Conservation (phyloP, 1,140 invertebrate species). For the Hesperophylax magnus region DNA sequence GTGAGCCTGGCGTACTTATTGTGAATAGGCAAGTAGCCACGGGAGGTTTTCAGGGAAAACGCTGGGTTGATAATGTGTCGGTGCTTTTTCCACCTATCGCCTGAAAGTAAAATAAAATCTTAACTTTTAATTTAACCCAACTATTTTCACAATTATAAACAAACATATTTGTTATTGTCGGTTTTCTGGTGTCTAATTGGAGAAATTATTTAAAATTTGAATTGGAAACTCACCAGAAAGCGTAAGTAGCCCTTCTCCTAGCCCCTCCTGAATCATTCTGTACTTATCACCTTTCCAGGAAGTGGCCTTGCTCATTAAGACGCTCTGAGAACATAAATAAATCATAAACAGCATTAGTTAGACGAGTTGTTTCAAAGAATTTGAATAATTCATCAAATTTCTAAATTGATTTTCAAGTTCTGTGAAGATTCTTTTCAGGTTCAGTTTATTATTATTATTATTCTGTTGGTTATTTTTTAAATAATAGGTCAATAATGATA, state of each 20-base stretch:
- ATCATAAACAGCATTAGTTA: background rate
- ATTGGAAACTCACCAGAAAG: background rate
- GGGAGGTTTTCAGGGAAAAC: background rate
- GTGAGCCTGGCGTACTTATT: background rate
- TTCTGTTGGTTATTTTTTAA: too few species aligned
- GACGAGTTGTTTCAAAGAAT: too few species aligned
- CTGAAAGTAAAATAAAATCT: slow-evolving; percentile 1
- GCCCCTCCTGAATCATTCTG: background rate
- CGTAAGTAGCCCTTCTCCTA: background rate
- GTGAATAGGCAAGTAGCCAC: background rate
- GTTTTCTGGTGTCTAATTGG: too few species aligned
- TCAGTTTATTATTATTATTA: too few species aligned
- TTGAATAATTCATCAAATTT: too few species aligned
- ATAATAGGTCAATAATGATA: too few species aligned
- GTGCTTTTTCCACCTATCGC: slow-evolving; percentile 3
- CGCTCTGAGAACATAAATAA: background rate
- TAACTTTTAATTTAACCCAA: background rate
- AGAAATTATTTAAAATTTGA: too few species aligned
- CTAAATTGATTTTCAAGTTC: too few species aligned
- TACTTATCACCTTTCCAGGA: background rate
- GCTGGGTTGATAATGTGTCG: background rate
- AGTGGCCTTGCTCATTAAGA: slow-evolving; percentile 7
- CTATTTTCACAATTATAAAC: too few species aligned
- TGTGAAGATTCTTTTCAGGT: too few species aligned
- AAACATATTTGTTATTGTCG: too few species aligned